These are phyloP conservation scores for Ptychodera flava DNA, from an alignment of 35 echinoderm and acorn worm species.

Conservation along the genomic window DNA sequence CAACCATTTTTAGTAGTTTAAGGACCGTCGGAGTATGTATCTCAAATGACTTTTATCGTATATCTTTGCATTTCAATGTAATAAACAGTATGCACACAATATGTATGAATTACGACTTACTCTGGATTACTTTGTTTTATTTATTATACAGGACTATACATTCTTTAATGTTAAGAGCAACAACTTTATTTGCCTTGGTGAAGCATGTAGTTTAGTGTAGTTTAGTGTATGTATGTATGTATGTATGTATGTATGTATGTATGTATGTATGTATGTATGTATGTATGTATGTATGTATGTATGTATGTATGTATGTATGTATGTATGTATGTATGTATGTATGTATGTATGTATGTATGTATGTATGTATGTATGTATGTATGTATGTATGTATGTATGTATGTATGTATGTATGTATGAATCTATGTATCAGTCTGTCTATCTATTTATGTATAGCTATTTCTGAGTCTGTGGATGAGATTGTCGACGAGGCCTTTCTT, in stretches of 20 bases:
- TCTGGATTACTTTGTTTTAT: background rate
- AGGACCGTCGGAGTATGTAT: too few species aligned
- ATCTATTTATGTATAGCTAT: too few species aligned
- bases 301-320: background rate
- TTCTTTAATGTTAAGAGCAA: background rate
- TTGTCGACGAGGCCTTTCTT: too few species aligned
- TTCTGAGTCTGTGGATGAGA: too few species aligned
- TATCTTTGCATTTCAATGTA: background rate
- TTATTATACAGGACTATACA: background rate
- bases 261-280: background rate
- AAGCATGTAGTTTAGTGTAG: too few species aligned
- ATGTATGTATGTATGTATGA: too few species aligned
- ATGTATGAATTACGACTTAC: too few species aligned
- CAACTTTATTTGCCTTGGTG: background rate
- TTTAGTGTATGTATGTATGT: slow-evolving; percentile 1
- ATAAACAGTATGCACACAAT: background rate
- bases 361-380: slow-evolving; percentile 2
- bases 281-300: background rate
- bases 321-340: slow-evolving; percentile 2
- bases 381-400: slow-evolving; percentile 2
- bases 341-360: slow-evolving; percentile 2
- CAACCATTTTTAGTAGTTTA: too few species aligned
- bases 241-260: slow-evolving; percentile 2
- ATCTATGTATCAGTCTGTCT: too few species aligned
- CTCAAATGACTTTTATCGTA: background rate